Base-by-base conservation (phyloP, 2,113 vertebrate genomes). In the Polypterus senegalus region DNA sequence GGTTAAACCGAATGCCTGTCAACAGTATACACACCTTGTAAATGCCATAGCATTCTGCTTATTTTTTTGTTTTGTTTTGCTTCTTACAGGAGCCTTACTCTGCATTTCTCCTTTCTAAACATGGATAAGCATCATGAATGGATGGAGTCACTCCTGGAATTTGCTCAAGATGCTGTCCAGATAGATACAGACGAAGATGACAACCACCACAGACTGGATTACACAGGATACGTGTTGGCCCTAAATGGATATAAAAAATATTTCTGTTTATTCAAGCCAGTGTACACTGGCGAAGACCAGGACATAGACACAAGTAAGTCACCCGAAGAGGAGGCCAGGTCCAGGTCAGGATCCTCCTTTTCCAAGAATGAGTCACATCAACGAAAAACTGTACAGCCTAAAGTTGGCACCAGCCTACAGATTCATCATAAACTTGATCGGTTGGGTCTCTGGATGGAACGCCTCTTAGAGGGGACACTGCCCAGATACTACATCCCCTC, bases 41-140 rank as follows among this genome's bases (percentile, higher is more conserved):
- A 1, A 2, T 27, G 27, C 27, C 27, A 27, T 27, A 27, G 2
- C 27, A 27, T 27, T 27, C 27, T 27, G 27, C 27, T 27, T 27
- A 27, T 27, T 27, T 27, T 27, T 7, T 27, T 49, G 47, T 49
- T 57, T 1, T 3, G 62, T 52, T 66, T n/a, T 49, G 65, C 11
- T 68, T 57, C 8, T 63, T 4, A 1, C 65, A 97, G 96, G 83
- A 95, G 90, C 83, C 82, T 84, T 73, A 90, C 89, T 1, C 84
- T 97, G 8, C 96, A 98, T 65, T 97, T 97, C 81, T 98, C 96
- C 80, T 98, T 98, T 83, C 85, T 98, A 63, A 97, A 90, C 63
- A 78, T 97, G 48, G 93, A 97, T 74, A 98, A 98, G 65, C 94
- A 98, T 79, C 71, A 83, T 0, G 84, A 89, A 47, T 98, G 96